phyloP scores from a whole-genome alignment of 2,888 invertebrate species.

The Chirona hameri region DNA sequence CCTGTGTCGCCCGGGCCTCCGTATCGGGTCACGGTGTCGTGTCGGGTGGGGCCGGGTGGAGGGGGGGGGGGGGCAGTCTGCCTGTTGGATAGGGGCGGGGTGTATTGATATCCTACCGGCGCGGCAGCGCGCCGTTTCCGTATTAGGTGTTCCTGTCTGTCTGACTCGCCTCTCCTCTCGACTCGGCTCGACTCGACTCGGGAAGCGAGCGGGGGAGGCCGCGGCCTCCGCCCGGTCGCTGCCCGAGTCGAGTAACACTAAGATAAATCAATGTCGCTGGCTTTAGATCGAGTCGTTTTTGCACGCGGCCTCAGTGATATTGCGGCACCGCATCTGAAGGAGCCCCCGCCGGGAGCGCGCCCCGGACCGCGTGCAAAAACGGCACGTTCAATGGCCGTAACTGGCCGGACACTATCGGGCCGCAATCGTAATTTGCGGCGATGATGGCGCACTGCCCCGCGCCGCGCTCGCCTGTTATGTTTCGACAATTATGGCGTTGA shows the following conservation, averaged over 20 bases:
- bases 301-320: neutral
- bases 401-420: neutral
- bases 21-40: too few species aligned
- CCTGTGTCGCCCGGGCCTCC: too few species aligned
- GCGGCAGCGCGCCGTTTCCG: too few species aligned
- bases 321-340: neutral
- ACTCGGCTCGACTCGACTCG: too few species aligned
- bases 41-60: too few species aligned
- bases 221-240: too few species aligned
- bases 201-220: too few species aligned
- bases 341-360: neutral
- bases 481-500: neutral
- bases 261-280: neutral
- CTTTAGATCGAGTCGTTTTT: neutral
- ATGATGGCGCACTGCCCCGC: neutral
- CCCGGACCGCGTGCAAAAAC: neutral
- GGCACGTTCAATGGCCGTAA: neutral
- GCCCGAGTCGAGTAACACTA: neutral
- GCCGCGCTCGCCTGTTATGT: neutral
- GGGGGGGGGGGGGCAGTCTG: too few species aligned
- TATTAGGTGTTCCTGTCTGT: too few species aligned
- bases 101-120: too few species aligned
- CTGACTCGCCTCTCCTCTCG: too few species aligned
- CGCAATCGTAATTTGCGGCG: neutral
- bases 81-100: too few species aligned